Conservation (phyloP, 1,140 invertebrate species). For the Metaphire vulgaris region DNA sequence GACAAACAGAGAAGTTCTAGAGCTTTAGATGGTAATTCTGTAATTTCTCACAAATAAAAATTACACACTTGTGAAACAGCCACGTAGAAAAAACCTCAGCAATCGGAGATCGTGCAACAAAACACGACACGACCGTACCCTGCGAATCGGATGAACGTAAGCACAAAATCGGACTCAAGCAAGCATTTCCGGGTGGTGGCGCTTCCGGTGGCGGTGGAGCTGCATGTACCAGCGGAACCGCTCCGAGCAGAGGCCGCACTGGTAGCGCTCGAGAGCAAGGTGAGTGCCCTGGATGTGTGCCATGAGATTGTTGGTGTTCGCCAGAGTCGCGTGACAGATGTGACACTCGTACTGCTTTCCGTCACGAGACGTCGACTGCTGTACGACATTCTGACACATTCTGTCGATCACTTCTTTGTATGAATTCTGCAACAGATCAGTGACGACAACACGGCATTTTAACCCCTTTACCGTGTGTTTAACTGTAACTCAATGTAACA, state of each 20-base stretch:
- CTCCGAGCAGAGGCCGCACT: conserved; percentile 8
- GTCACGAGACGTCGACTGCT: conserved; percentile 1
- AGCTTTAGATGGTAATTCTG: too few species aligned
- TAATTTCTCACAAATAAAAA: too few species aligned
- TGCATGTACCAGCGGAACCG: conserved; percentile 22
- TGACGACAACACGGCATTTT: too few species aligned
- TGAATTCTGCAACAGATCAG: background rate
- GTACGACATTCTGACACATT: background rate
- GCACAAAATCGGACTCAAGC: too few species aligned
- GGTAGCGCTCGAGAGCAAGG: conserved; percentile 14
- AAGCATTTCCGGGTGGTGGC: conserved; percentile 4
- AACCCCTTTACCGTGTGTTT: too few species aligned
- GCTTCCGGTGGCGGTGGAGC: conserved; percentile 13
- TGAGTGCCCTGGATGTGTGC: conserved; percentile 17
- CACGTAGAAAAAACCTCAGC: too few species aligned
- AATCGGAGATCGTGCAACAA: too few species aligned
- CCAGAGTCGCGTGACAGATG: conserved; percentile 16
- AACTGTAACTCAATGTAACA: too few species aligned
- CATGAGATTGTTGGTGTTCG: conserved; percentile 8
- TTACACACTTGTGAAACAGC: too few species aligned
- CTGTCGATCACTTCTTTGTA: background rate
- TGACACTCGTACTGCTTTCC: conserved; percentile 15
- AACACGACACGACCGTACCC: too few species aligned
- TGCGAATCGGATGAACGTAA: too few species aligned
- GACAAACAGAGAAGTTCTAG: too few species aligned